A percentile compares a stretch with the other conserved stretches of the same genome.
phyloP scores from a whole-genome alignment of 2,888 invertebrate genomes.

The Parnassius smintheus region DNA sequence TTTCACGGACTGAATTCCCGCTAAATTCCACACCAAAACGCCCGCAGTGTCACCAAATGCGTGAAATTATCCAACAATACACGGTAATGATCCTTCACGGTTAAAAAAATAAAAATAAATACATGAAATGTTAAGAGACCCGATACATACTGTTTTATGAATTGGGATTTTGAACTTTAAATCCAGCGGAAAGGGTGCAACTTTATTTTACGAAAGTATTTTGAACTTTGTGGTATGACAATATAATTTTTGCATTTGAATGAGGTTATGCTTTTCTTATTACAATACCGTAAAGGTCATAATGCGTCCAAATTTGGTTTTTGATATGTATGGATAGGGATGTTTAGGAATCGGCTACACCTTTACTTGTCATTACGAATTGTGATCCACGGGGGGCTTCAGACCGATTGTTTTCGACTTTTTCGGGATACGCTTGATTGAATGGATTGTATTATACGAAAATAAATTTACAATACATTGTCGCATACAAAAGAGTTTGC shows the following conservation, averaged over 20 bases:
- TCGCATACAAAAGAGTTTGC: slow-evolving; percentile 54
- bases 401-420: slow-evolving; percentile 58
- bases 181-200: slow-evolving; percentile 11
- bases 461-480: slow-evolving; percentile 56
- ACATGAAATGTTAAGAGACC: slow-evolving; percentile 49
- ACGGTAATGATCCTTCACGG: slow-evolving; percentile 73
- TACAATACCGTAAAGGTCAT: slow-evolving; percentile 2
- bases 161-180: slow-evolving; percentile 39
- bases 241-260: not conserved
- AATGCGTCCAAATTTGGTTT: not conserved
- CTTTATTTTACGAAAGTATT: slow-evolving; percentile 24
- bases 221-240: slow-evolving; percentile 8
- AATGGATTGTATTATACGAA: slow-evolving; percentile 50
- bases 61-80: slow-evolving; percentile 77
- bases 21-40: slow-evolving; percentile 66
- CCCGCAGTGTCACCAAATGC: slow-evolving; percentile 75
- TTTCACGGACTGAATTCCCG: slow-evolving; percentile 53
- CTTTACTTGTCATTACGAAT: slow-evolving; percentile 62
- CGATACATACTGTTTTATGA: slow-evolving; percentile 30
- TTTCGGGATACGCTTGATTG: slow-evolving; percentile 63
- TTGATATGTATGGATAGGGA: not conserved
- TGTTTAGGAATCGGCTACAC: slow-evolving; percentile 45
- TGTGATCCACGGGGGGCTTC: slow-evolving; percentile 59
- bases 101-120: slow-evolving; percentile 70
- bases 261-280: slow-evolving; percentile 1